Percentiles rank a stretch among this genome's conserved stretches.
Evolutionary conservation across 2,888 invertebrate genomes (phyloP).

Genomic region (Selenia dentaria): DNA sequence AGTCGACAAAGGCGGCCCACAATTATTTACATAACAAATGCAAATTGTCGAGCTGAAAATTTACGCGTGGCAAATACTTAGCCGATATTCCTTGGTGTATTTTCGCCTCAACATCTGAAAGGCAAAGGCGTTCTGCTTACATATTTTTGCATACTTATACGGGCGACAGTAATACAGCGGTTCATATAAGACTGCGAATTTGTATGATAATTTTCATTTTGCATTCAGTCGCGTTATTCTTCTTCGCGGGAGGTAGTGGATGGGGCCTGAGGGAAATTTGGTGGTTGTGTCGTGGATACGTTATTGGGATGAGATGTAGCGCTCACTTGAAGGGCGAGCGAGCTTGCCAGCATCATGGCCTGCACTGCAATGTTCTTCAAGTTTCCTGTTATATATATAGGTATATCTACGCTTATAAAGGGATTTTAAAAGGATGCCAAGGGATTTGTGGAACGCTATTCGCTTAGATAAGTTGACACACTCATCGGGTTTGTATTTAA

Average conservation of each 20-base stretch:
- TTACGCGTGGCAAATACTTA: conserved; percentile 55
- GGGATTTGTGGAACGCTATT: no score
- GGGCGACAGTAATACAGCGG: conserved; percentile 67
- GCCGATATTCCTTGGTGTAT: conserved; percentile 54
- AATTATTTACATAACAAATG: conserved; percentile 68
- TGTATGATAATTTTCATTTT: conserved; percentile 84
- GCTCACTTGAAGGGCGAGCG: conserved; percentile 27
- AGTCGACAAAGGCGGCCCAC: conserved; percentile 43
- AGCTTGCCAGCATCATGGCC: background rate
- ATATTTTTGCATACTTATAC: conserved; percentile 80
- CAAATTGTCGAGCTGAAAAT: conserved; percentile 58
- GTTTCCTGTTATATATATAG: no score
- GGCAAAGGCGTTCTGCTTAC: conserved; percentile 63
- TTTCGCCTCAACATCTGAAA: conserved; percentile 63
- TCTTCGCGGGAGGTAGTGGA: conserved; percentile 74
- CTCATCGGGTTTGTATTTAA: no score
- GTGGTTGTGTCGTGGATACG: conserved; percentile 60
- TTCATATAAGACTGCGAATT: conserved; percentile 79
- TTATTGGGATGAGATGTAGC: conserved; percentile 47
- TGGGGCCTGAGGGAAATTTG: conserved; percentile 80
- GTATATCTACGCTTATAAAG: no score
- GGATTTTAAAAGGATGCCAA: no score
- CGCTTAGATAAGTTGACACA: no score
- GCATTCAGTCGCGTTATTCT: conserved; percentile 79
- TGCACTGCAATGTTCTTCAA: background rate